Base-by-base conservation (phyloP, 2,797 vertebrate species). In the Mallotus villosus region DNA sequence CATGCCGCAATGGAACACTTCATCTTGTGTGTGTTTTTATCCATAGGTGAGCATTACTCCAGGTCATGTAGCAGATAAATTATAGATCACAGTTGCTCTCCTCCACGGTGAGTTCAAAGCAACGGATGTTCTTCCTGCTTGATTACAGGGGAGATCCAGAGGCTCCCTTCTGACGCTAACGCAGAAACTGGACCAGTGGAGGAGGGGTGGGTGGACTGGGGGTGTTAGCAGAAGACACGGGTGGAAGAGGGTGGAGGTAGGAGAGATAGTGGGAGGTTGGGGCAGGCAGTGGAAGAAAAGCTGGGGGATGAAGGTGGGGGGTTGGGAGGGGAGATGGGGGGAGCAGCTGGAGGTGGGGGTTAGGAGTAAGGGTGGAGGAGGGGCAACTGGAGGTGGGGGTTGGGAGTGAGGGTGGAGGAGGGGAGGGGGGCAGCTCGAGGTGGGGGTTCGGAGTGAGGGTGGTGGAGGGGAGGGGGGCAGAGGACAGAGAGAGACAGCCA, bases 81-180 rank as follows among this genome's bases (percentile, higher is more conserved):
- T 87, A 79, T 89, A 77, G 51, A 85, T 88, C 85, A 81, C 63
- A 84, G 80, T 59, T 74, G 58, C 63, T 25, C 76, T 83, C 65
- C 82, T 68, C 72, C 34, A 69, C 58, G 67, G 74, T 78, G 68
- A 75, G 83, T 86, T 91, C 81, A 86, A 71, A 83, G 57, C 37
- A 67, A 14, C 21, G 61, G 63, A 75, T 62, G 34, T 65, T 55
- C 22, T 67, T 12, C 67, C 32, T 19, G 17, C 49, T 51, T 74
- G 63, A 71, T 78, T 69, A 62, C 63, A 25, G 67, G 29, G 62
- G 29, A 37, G 37, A 53, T 65, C 57, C 46, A 72, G 60, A 51
- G 34, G 16, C 41, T 14, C 8, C 9, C 41, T 46, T 46, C 41
- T 11, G 8, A 11, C 0, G 41, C 41, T 46, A 8, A 12, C 11